Conservation (phyloP, 92 coral and sea anemone genomes). For the Pocillopora grandis region DNA sequence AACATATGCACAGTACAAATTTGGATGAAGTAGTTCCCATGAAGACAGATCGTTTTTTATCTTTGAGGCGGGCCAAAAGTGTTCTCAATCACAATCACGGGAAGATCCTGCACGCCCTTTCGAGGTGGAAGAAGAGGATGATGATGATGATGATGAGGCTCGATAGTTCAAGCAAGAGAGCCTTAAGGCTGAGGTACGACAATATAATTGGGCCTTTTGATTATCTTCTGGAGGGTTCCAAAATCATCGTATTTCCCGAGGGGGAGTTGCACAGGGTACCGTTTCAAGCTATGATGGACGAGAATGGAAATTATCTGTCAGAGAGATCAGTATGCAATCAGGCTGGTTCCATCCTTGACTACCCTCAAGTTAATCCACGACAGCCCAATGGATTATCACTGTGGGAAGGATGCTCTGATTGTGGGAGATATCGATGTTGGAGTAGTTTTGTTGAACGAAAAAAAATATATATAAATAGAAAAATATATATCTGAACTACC, state of each 20-base stretch:
- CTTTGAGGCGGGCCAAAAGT: background rate
- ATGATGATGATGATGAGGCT: background rate
- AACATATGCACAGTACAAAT: background rate
- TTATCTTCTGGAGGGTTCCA: background rate
- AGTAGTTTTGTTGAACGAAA: background rate
- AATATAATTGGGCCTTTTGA: background rate
- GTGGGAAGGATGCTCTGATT: background rate
- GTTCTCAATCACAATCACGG: background rate
- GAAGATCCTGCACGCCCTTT: background rate
- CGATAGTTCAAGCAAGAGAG: background rate
- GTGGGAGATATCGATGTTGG: constrained; percentile 1
- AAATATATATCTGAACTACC: background rate
- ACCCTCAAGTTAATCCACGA: constrained; percentile 3
- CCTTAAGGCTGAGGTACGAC: background rate
- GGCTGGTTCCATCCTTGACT: background rate
- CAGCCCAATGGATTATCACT: background rate
- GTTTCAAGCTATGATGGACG: background rate
- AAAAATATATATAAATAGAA: too few relatives aligned
- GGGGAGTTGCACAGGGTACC: background rate
- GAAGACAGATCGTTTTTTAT: background rate
- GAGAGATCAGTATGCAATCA: background rate
- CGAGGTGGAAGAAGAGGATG: background rate
- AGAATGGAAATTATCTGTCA: background rate
- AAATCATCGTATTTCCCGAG: background rate
- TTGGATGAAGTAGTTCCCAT: background rate